A percentile compares a stretch with the other conserved stretches of the same genome.
Evolutionary conservation across 2,888 invertebrate species (phyloP).

Genomic region (Drosophila anceps): DNA sequence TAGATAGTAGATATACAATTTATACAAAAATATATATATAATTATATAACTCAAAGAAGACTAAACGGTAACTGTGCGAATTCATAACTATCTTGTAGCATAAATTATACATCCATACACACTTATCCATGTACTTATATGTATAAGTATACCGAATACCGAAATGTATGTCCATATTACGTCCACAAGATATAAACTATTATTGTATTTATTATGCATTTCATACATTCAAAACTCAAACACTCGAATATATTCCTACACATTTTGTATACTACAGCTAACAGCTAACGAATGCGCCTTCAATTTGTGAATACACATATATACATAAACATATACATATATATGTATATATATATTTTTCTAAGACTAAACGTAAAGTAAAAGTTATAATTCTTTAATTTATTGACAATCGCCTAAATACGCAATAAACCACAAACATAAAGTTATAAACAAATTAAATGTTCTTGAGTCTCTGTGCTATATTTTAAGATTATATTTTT

Average conservation of each 20-base stretch:
- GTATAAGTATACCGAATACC: conserved; percentile 29
- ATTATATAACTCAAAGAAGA: conserved; percentile 58
- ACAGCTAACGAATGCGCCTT: conserved; percentile 72
- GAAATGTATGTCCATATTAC: conserved; percentile 48
- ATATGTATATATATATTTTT: conserved; percentile 24
- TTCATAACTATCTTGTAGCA: conserved; percentile 55
- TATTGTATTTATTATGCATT: conserved; percentile 43
- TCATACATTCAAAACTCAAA: conserved; percentile 36
- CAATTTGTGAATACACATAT: conserved; percentile 61
- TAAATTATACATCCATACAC: conserved; percentile 20
- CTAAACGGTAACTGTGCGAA: conserved; percentile 56
- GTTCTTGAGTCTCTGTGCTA: conserved; percentile 3
- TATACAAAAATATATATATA: conserved; percentile 41
- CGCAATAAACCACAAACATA: conserved; percentile 36
- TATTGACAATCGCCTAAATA: conserved; percentile 45
- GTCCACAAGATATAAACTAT: conserved; percentile 44
- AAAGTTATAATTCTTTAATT: conserved; percentile 37
- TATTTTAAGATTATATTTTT: conserved; percentile 20
- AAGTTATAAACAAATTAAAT: not conserved
- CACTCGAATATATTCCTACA: conserved; percentile 57
- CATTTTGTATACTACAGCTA: conserved; percentile 65
- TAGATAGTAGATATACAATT: conserved; percentile 37
- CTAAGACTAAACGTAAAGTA: conserved; percentile 34
- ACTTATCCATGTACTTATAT: conserved; percentile 22
- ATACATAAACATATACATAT: conserved; percentile 33